Evolutionary conservation across 2,797 vertebrate species (phyloP).

Genomic region (Melopsittacus undulatus): DNA sequence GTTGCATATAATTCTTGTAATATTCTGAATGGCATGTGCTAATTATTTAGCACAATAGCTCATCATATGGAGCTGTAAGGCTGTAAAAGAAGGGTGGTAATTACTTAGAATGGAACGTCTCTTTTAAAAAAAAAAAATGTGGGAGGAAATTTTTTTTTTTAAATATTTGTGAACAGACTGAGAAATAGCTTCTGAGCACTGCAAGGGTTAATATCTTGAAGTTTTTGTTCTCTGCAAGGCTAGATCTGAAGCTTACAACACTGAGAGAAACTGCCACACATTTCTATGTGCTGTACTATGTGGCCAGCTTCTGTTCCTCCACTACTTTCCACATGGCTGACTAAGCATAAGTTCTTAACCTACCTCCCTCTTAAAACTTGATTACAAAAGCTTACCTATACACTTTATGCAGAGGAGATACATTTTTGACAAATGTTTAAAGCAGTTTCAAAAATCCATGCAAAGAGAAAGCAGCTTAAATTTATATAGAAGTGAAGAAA

Average conservation of each 20-base stretch:
- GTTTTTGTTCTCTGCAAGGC: conserved; percentile 54
- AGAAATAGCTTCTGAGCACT: background rate
- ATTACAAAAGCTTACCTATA: background rate
- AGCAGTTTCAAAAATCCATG: background rate
- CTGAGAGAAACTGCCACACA: background rate
- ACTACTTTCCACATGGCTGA: background rate
- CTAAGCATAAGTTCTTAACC: background rate
- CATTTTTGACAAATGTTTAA: background rate
- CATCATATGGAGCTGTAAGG: conserved; percentile 78
- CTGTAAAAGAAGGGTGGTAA: conserved; percentile 79
- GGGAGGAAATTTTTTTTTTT: conserved; percentile 32
- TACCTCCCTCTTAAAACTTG: background rate
- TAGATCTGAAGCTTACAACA: conserved; percentile 51
- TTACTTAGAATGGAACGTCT: conserved; percentile 78
- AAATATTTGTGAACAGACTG: background rate
- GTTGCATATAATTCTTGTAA: conserved; percentile 82
- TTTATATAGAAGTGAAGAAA: background rate
- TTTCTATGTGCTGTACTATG: background rate
- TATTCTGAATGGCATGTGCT: conserved; percentile 84
- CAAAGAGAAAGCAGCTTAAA: background rate
- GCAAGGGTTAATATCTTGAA: conserved; percentile 74
- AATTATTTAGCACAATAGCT: conserved; percentile 86
- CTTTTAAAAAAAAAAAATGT: conserved; percentile 63
- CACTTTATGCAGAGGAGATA: background rate
- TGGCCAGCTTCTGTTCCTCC: conserved; percentile 39